Conservation (phyloP, 2,113 vertebrate species). For the Neomonachus schauinslandi region DNA sequence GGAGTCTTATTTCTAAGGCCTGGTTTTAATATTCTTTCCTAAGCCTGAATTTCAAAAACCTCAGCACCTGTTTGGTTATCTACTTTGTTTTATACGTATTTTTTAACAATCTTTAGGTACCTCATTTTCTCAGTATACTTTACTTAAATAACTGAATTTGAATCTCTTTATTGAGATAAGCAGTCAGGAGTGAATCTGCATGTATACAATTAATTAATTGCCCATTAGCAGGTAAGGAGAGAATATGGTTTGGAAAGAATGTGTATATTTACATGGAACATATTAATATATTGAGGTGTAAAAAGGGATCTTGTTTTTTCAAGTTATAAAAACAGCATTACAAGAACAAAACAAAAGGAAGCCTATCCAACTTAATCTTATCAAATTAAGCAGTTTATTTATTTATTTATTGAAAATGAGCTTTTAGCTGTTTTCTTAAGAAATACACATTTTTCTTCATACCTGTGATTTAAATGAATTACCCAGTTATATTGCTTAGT, state of each 20-base stretch:
- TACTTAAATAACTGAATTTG: conserved; percentile 9
- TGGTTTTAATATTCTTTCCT: conserved; percentile 46
- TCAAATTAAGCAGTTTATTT: conserved; percentile 24
- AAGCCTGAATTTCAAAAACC: conserved; percentile 13
- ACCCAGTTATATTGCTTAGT: not conserved
- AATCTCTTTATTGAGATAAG: not conserved
- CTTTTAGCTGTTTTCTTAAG: conserved; percentile 26
- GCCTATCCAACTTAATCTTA: not conserved
- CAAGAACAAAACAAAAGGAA: not conserved
- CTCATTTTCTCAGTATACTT: not conserved
- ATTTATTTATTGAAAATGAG: conserved; percentile 43
- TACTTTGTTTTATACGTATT: not conserved
- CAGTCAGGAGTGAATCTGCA: not conserved
- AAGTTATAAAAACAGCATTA: not conserved
- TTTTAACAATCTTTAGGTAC: not conserved
- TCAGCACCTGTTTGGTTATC: not conserved
- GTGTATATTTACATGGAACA: not conserved
- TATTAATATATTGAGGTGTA: not conserved
- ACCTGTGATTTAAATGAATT: not conserved
- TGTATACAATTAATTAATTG: not conserved
- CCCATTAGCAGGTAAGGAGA: not conserved
- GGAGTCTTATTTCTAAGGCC: not conserved
- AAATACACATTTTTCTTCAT: conserved; percentile 5
- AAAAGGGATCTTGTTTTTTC: conserved; percentile 21
- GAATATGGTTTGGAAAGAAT: not conserved